Base-by-base conservation (phyloP, 2,888 invertebrate genomes). In the Parelbella ahira region DNA sequence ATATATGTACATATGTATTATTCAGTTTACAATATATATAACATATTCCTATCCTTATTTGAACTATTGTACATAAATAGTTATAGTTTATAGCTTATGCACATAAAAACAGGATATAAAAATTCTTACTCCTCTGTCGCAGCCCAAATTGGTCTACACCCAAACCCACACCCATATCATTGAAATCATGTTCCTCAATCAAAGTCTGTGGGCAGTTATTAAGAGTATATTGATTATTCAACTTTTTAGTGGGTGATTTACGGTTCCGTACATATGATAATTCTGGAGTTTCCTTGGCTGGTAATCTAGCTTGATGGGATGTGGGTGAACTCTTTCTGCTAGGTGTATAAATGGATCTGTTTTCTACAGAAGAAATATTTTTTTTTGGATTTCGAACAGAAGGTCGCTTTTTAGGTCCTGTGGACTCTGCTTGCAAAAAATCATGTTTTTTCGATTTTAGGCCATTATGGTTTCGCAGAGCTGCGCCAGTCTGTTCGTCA, bases 401-500 rank as follows among this genome's bases (percentile, higher is more conserved):
- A 1, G 58, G 47, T 2, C 64, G 62, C 43, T 56, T 72, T 34
- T 56, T 81, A 27, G 62, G 69, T 7, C 37, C 44, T 8, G 51
- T 20, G 2, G 51, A 45, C 1, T 77, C 78, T 2, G 57, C 37
- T 29, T 54, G 54, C 15, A 48, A 13, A 3, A 49, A 56, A 9
- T 71, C 65, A 45, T 60, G 52, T 62, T 66, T 73, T 54, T 63
- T 68, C 28, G 49, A 42, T 54, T 68, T 79, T 18, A 55, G 36
- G 4, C 52, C 69, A 44, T 58, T 68, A 46, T 78, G 75, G 54
- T 74, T 78, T 34, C 88, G 86, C 29, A 92, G 64, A 8, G 91
- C 93, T 9, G 80, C 89, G 0, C 93, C 93, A 11, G 94, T 93
- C 67, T 92, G 91, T 59, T 93, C 90, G 58, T 94, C 94, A 11